Base-by-base conservation (phyloP, 2,888 invertebrate species). In the Pammene aurita region DNA sequence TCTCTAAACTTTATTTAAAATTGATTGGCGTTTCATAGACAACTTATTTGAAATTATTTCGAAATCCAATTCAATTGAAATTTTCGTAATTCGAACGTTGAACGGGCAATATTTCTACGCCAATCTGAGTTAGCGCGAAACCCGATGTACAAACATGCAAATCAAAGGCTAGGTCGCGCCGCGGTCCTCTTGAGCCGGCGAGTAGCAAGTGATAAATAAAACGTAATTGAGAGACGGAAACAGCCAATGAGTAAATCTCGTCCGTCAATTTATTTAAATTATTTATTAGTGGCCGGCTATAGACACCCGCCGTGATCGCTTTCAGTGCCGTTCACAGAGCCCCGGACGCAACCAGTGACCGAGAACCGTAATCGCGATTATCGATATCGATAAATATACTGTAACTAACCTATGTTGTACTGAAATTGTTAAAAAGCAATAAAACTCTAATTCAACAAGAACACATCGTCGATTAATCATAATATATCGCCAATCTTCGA, bases 261-360 rank as follows among this genome's bases (percentile, higher is more conserved):
- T 90, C 92, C 91, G 92, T 92, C 92, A 92, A 92, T 92, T 92
- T 92, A 90, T 92, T 92, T 89, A 92, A 92, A 92, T 92, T 90
- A 92, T 92, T 92, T 92, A 92, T 92, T 92, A 92, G 92, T 92
- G 91, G 83, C 84, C 86, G 85, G 88, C 88, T 90, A 92, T 92
- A 91, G 92, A 92, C 91, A 92, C 92, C 90, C 90, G 88, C 80
- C 87, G 85, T 84, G 89, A 89, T 90, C 90, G 88, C 82, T 88
- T 89, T 85, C 87, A 86, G 86, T 78, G 81, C 78, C 84, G 88
- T 87, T 89, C 88, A 86, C 89, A 86, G 85, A 82, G 83, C 74
- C 75, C 85, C 89, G 90, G 90, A 90, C 87, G 89, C 83, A 76
- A 73, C 73, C 79, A 84, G 84, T 81, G 87, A 74, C 76, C 74